phyloP scores from a whole-genome alignment of 2,113 vertebrate genomes.

The Dolichotis patagonum region DNA sequence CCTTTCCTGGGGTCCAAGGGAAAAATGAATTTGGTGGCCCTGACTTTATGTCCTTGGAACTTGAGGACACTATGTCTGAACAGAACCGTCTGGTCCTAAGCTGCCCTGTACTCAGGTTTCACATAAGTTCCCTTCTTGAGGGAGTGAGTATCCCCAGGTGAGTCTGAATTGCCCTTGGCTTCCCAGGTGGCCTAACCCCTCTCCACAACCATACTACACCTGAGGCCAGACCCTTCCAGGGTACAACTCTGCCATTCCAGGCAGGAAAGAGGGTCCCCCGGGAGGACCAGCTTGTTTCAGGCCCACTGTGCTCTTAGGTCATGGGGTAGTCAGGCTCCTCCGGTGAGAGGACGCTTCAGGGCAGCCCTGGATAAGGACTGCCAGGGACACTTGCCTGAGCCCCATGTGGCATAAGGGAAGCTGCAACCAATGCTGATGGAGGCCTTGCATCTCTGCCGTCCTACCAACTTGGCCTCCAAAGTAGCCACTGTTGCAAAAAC shows the following conservation, averaged over 20 bases:
- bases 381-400: background rate
- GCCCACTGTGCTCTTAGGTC: background rate
- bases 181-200: background rate
- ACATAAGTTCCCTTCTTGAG: background rate
- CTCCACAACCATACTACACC: fast-evolving
- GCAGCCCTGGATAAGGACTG: background rate
- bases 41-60: background rate
- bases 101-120: background rate
- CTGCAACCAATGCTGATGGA: fast-evolving
- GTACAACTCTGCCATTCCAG: background rate
- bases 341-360: background rate
- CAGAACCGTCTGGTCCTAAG: background rate
- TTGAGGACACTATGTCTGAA: background rate
- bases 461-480: background rate
- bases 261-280: background rate
- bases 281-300: background rate
- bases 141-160: background rate
- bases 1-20: background rate
- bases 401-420: background rate
- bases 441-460: background rate
- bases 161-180: background rate
- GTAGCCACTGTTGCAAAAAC: background rate
- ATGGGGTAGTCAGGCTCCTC: background rate
- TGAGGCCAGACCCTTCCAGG: background rate
- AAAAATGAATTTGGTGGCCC: background rate